Percentiles rank a stretch among this genome's conserved stretches.
phyloP scores from a whole-genome alignment of 2,888 invertebrate species.

The Mythimna vitellina region DNA sequence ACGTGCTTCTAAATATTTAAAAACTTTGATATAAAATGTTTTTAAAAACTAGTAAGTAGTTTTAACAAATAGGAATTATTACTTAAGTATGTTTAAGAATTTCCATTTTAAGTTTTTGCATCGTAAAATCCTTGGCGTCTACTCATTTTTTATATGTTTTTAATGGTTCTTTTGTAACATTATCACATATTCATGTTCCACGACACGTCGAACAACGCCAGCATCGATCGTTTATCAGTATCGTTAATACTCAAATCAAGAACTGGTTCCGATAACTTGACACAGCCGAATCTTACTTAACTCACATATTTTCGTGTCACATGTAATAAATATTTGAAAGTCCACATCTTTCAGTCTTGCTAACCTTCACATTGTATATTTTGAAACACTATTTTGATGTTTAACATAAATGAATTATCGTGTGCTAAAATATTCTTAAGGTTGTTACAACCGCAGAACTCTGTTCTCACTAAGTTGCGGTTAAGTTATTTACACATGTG shows the following conservation, averaged over 20 bases:
- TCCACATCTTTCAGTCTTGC: conserved; percentile 75
- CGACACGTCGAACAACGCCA: conserved; percentile 45
- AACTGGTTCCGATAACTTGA: conserved; percentile 72
- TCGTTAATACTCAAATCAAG: conserved; percentile 60
- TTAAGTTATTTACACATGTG: conserved; percentile 42
- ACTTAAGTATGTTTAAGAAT: not conserved
- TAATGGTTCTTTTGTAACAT: conserved; percentile 8
- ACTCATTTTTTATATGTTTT: not conserved
- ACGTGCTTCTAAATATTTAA: not conserved
- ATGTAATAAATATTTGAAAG: conserved; percentile 78
- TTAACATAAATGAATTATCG: conserved; percentile 59
- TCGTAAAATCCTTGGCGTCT: not conserved
- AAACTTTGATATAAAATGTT: conserved; percentile 5
- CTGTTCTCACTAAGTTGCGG: conserved; percentile 32
- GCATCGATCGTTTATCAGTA: conserved; percentile 60
- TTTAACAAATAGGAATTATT: not conserved
- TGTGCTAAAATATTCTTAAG: conserved; percentile 32
- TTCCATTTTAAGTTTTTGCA: not conserved
- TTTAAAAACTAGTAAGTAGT: not conserved
- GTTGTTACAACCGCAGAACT: conserved; percentile 19
- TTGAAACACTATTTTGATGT: conserved; percentile 72
- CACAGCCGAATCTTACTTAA: conserved; percentile 70
- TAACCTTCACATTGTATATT: conserved; percentile 75
- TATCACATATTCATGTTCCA: conserved; percentile 1
- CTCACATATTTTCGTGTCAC: conserved; percentile 74